Evolutionary conservation across 2,797 vertebrate genomes (phyloP).

Genomic region (Sciaenops ocellatus): DNA sequence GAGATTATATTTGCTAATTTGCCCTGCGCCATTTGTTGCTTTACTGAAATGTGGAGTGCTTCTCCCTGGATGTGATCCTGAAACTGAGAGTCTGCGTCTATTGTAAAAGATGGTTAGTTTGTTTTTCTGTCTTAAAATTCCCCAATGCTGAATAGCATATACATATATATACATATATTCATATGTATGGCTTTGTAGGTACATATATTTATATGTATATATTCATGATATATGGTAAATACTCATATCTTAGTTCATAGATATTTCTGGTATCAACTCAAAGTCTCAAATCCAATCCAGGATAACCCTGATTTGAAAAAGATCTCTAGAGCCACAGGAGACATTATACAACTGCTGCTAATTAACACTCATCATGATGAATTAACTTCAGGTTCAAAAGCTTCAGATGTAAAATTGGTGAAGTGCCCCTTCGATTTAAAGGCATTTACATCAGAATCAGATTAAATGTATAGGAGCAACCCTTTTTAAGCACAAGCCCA

Average conservation of each 20-base stretch:
- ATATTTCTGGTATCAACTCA: not conserved
- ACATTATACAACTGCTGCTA: not conserved
- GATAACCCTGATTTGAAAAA: not conserved
- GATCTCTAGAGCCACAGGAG: not conserved
- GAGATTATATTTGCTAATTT: slow-evolving; percentile 72
- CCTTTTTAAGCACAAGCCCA: not conserved
- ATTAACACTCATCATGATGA: not conserved
- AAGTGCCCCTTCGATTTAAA: not conserved
- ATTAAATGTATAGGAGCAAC: not conserved
- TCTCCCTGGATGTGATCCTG: slow-evolving; percentile 27
- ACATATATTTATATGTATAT: too few species aligned
- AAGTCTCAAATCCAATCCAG: not conserved
- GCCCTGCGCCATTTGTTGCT: slow-evolving; percentile 57
- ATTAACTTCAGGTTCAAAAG: not conserved
- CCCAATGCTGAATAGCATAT: too few species aligned
- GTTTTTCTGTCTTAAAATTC: not conserved
- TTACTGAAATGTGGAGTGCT: slow-evolving; percentile 22
- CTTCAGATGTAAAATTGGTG: not conserved
- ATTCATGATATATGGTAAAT: not conserved
- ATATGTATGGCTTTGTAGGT: too few species aligned
- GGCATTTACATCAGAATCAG: not conserved
- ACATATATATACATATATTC: not conserved
- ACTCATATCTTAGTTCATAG: not conserved
- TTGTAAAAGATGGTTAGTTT: slow-evolving; percentile 13
- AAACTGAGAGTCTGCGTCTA: slow-evolving; percentile 12